Conservation (phyloP, 2,113 vertebrate genomes). For the Sorex fumeus region DNA sequence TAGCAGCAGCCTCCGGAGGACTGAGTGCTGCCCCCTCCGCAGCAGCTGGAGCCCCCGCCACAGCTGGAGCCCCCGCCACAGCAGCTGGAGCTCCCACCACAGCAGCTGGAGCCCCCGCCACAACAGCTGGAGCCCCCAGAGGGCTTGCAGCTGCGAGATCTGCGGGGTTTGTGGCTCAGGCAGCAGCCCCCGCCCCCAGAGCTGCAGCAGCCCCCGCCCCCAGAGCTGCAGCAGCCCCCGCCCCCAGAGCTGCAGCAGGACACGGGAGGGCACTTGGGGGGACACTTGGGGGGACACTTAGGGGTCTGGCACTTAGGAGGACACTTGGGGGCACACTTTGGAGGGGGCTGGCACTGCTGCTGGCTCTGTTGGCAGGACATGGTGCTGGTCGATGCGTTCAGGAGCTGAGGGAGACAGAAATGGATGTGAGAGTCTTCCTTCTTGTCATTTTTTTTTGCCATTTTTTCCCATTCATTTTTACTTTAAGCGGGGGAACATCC, state of each 20-base stretch:
- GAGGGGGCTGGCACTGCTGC: slow-evolving; percentile 63
- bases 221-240: not conserved
- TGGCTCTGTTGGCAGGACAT: slow-evolving; percentile 71
- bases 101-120: not conserved
- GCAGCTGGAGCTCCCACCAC: slow-evolving; percentile 16
- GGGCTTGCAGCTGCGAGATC: not conserved
- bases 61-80: not conserved
- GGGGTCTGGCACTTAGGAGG: not conserved
- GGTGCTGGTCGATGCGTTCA: rapidly evolving
- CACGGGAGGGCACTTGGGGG: slow-evolving; percentile 54
- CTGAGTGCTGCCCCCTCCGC: not conserved
- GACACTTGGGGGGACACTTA: not conserved
- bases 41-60: not conserved
- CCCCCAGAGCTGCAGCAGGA: not conserved
- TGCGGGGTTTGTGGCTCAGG: not conserved
- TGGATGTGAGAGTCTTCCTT: not conserved
- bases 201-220: not conserved
- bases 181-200: not conserved
- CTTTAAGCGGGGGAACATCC: too few relatives aligned
- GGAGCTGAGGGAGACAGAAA: slow-evolving; percentile 25
- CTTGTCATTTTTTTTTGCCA: not conserved
- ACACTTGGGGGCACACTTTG: slow-evolving; percentile 51
- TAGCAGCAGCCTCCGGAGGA: slow-evolving; percentile 56
- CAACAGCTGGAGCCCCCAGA: slow-evolving; percentile 43
- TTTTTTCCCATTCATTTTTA: not conserved